These are phyloP conservation scores for Drosophila athabasca DNA, from an alignment of 1,140 invertebrate species.

Conservation along the genomic window DNA sequence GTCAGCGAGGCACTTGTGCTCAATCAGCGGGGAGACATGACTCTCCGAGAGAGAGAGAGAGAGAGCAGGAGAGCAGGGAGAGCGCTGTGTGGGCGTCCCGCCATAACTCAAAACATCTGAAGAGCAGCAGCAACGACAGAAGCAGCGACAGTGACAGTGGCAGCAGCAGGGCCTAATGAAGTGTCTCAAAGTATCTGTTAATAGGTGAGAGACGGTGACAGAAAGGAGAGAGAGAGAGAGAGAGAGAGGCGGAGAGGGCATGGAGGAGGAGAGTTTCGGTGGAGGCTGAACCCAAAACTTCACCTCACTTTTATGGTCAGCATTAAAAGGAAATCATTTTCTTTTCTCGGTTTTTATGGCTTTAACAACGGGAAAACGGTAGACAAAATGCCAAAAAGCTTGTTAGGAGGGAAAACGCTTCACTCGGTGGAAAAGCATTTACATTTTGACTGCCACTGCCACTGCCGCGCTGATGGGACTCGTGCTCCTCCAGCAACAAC, in stretches of 20 bases:
- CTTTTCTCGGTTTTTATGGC: constrained; percentile 46
- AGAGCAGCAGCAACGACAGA: constrained; percentile 19
- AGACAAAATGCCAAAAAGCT: constrained; percentile 77
- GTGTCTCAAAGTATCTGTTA: constrained; percentile 79
- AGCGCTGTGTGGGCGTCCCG: constrained; percentile 48
- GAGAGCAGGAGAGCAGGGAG: background rate
- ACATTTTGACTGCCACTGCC: constrained; percentile 65
- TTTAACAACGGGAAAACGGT: constrained; percentile 52
- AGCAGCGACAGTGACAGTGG: background rate
- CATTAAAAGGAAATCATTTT: constrained; percentile 61
- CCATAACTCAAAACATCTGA: constrained; percentile 71
- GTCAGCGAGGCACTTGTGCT: constrained; percentile 73
- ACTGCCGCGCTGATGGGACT: background rate
- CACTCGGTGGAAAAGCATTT: constrained; percentile 55
- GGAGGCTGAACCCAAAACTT: no score
- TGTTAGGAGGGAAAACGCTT: constrained; percentile 71
- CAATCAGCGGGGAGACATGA: constrained; percentile 57
- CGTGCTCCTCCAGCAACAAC: constrained; percentile 17
- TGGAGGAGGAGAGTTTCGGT: background rate
- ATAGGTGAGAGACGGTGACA: constrained; percentile 38
- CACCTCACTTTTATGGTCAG: constrained; percentile 41
- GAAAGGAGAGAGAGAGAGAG: background rate
- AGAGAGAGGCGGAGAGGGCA: background rate
- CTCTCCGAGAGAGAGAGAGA: background rate
- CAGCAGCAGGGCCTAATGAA: constrained; percentile 56